phyloP scores from a whole-genome alignment of 2,888 invertebrate species.

The Criorhina ranunculi region DNA sequence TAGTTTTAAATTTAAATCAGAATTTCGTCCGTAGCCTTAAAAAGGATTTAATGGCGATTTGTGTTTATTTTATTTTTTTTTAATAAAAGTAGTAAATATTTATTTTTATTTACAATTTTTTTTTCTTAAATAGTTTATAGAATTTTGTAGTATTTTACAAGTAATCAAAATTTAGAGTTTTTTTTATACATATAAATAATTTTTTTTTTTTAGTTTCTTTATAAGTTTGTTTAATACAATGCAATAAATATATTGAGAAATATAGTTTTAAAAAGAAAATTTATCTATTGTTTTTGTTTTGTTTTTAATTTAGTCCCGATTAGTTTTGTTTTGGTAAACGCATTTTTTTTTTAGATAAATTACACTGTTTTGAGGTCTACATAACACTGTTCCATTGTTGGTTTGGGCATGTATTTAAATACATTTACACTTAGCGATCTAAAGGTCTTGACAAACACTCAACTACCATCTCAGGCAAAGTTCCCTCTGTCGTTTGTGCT shows the following conservation, averaged over 20 bases:
- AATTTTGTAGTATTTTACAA: constrained; percentile 59
- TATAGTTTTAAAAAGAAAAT: constrained; percentile 60
- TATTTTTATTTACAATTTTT: constrained; percentile 70
- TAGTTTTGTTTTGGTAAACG: not conserved
- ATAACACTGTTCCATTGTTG: no score
- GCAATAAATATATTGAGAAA: constrained; percentile 74
- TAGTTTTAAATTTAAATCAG: constrained; percentile 62
- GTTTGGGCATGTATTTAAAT: no score
- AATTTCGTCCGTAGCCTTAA: constrained; percentile 76
- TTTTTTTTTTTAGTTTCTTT: constrained; percentile 48
- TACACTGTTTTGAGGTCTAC: not conserved
- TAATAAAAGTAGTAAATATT: constrained; percentile 67
- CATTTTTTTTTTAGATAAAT: not conserved
- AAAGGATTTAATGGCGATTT: constrained; percentile 73
- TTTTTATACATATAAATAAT: constrained; percentile 39
- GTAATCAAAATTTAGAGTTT: constrained; percentile 68
- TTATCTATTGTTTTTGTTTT: constrained; percentile 28
- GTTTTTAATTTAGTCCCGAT: constrained; percentile 10
- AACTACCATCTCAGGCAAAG: no score
- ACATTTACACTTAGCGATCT: no score
- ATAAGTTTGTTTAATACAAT: constrained; percentile 67
- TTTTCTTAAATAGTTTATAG: constrained; percentile 50
- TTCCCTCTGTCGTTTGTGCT: no score
- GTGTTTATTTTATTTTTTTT: constrained; percentile 48
- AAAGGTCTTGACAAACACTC: no score